phyloP scores from a whole-genome alignment of 2,797 vertebrate genomes.

The Pagetopsis macropterus region DNA sequence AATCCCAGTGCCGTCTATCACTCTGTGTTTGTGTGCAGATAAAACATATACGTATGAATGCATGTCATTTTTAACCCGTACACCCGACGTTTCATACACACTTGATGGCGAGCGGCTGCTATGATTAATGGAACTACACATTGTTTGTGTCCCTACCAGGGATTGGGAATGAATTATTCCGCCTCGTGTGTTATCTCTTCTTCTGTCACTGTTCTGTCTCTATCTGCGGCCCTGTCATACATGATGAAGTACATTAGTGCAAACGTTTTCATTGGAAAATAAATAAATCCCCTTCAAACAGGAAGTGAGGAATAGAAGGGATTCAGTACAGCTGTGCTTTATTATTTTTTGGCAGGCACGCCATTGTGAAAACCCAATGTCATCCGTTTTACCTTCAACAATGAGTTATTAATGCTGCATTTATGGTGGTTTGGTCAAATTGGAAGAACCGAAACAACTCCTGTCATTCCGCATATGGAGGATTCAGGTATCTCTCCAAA shows the following conservation, averaged over 20 bases:
- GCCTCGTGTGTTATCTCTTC: background rate
- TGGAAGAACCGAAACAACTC: too few species aligned
- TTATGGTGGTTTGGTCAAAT: too few species aligned
- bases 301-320: too few species aligned
- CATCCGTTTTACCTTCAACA: too few species aligned
- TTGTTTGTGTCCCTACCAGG: conserved; percentile 28
- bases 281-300: too few species aligned
- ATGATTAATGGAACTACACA: conserved; percentile 30
- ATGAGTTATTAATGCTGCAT: too few species aligned
- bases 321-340: too few species aligned
- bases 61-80: background rate
- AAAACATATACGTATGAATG: conserved; percentile 8
- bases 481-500: too few species aligned
- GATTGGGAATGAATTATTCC: conserved; percentile 21
- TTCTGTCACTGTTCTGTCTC: background rate
- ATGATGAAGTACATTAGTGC: conserved; percentile 17
- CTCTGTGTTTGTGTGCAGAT: conserved; percentile 19
- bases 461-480: too few species aligned
- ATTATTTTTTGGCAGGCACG: too few species aligned
- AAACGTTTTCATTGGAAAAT: conserved; percentile 12
- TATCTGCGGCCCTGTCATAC: conserved; percentile 1
- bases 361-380: too few species aligned
- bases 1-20: background rate
- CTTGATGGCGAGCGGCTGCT: background rate
- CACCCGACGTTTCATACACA: background rate